phyloP scores from a whole-genome alignment of 2,888 invertebrate species.

The Yponomeuta sedellus region DNA sequence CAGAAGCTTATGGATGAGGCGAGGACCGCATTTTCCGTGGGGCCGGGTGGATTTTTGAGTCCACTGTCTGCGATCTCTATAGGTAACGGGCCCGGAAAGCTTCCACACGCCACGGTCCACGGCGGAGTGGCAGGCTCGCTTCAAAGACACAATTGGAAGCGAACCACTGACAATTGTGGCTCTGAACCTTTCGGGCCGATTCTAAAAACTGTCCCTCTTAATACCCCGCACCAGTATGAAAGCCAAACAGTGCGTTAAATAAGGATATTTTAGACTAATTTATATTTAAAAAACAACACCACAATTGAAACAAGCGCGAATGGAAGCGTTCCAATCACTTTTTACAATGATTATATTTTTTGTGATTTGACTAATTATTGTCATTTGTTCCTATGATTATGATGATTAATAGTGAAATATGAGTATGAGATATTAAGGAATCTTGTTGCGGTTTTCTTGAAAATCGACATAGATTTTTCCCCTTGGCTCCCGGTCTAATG shows the following conservation, averaged over 20 bases:
- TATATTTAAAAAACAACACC: constrained; percentile 25
- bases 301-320: constrained; percentile 45
- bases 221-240: constrained; percentile 67
- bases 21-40: constrained; percentile 50
- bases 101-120: constrained; percentile 49
- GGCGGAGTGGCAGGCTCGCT: constrained; percentile 25
- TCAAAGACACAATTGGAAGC: neutral
- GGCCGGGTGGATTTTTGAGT: constrained; percentile 40
- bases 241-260: constrained; percentile 68
- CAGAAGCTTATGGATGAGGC: constrained; percentile 23
- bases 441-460: constrained; percentile 72
- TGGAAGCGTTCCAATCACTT: constrained; percentile 44
- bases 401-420: constrained; percentile 45
- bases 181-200: constrained; percentile 42
- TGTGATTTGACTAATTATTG: constrained; percentile 72
- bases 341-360: constrained; percentile 60
- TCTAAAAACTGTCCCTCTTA: constrained; percentile 50
- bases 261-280: constrained; percentile 60
- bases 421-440: constrained; percentile 30
- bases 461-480: constrained; percentile 71
- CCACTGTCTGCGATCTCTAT: constrained; percentile 71
- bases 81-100: constrained; percentile 49
- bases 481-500: constrained; percentile 16
- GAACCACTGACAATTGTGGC: constrained; percentile 33
- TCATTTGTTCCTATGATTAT: constrained; percentile 74